Percentiles rank a stretch among this genome's conserved stretches.
These are phyloP conservation scores for Idaea biselata DNA, from an alignment of 2,888 invertebrate species.

Conservation along the genomic window DNA sequence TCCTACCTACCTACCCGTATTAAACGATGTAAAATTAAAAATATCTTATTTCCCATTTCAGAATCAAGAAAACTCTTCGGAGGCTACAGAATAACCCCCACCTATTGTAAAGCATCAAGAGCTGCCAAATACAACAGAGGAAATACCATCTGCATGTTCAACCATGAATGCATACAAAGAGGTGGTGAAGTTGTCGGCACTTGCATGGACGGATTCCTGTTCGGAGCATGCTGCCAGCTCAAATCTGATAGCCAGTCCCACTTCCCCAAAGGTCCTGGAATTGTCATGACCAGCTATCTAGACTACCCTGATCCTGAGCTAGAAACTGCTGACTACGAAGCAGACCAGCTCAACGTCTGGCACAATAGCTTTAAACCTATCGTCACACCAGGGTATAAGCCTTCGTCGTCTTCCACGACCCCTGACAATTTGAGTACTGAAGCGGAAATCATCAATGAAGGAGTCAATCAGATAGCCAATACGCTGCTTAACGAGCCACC, in stretches of 20 bases:
- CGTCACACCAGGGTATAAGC: constrained; percentile 71
- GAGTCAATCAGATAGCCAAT: constrained; percentile 79
- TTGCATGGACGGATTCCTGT: constrained; percentile 95
- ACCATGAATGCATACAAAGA: constrained; percentile 91
- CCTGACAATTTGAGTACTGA: constrained; percentile 58
- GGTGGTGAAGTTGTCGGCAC: constrained; percentile 91
- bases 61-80: constrained; percentile 87
- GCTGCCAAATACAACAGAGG: constrained; percentile 83
- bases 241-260: constrained; percentile 71
- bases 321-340: constrained; percentile 63
- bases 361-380: constrained; percentile 73
- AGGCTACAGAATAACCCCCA: constrained; percentile 92
- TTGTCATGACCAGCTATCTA: constrained; percentile 71
- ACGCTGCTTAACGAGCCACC: constrained; percentile 68
- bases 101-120: constrained; percentile 87
- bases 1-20: too few relatives aligned
- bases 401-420: constrained; percentile 49
- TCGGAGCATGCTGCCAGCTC: constrained; percentile 93
- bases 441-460: constrained; percentile 79
- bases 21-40: background rate
- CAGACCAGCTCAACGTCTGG: constrained; percentile 64
- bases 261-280: constrained; percentile 73
- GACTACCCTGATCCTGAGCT: constrained; percentile 68
- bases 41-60: constrained; percentile 36
- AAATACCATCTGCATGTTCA: constrained; percentile 95